phyloP scores from a whole-genome alignment of 2,113 vertebrate species.

The Alouatta palliata region DNA sequence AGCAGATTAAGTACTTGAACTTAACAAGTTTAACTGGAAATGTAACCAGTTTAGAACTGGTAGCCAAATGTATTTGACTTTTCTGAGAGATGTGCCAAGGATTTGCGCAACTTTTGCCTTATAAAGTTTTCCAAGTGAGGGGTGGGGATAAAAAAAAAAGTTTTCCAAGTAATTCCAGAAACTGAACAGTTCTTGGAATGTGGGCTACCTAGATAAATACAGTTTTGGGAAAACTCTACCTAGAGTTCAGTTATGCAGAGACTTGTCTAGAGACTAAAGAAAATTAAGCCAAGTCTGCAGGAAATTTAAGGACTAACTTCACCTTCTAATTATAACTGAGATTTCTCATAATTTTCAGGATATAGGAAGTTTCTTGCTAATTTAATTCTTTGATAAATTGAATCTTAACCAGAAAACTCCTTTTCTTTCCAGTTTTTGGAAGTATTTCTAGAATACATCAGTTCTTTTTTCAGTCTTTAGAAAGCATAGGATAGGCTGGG shows the following conservation, averaged over 20 bases:
- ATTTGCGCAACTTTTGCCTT: constrained; percentile 15
- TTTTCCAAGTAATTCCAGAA: constrained; percentile 60
- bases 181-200: constrained; percentile 44
- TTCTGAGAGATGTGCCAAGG: constrained; percentile 49
- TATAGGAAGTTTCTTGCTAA: background rate
- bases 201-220: constrained; percentile 16
- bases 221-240: constrained; percentile 44
- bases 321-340: background rate
- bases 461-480: constrained; percentile 29
- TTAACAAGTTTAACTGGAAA: constrained; percentile 46
- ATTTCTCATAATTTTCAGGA: constrained; percentile 29
- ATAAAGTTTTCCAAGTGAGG: constrained; percentile 32
- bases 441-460: constrained; percentile 14
- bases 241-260: background rate
- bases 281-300: constrained; percentile 19
- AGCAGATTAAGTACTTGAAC: constrained; percentile 6
- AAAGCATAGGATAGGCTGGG: background rate
- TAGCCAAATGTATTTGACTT: constrained; percentile 8
- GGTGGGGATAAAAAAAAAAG: background rate
- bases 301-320: background rate
- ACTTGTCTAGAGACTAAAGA: constrained; percentile 12
- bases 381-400: constrained; percentile 3
- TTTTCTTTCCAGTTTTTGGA: background rate
- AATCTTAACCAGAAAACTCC: constrained; percentile 30
- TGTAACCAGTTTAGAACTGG: constrained; percentile 23